A percentile compares a stretch with the other conserved stretches of the same genome.
phyloP scores from a whole-genome alignment of 2,797 vertebrate species.

The Lerista edwardsae region DNA sequence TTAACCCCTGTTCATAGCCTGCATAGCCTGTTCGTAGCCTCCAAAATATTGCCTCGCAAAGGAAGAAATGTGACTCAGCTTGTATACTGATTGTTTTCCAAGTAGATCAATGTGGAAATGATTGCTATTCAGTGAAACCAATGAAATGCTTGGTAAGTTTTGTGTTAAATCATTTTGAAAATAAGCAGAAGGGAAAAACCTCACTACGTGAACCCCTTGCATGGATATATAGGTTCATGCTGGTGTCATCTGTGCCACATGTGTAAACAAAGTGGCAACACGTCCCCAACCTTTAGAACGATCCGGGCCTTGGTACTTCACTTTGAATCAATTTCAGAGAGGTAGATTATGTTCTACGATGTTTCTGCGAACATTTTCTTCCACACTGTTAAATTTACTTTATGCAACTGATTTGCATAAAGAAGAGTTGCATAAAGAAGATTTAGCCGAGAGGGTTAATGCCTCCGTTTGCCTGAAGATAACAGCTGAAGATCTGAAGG shows the following conservation, averaged over 20 bases:
- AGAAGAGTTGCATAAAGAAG: too few species aligned
- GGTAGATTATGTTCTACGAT: background rate
- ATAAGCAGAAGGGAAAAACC: background rate
- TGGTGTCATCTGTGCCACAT: background rate
- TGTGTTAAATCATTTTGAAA: background rate
- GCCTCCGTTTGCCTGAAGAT: too few species aligned
- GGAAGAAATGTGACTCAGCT: too few species aligned
- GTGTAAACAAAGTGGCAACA: background rate
- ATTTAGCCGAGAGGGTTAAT: too few species aligned
- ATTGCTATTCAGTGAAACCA: too few species aligned
- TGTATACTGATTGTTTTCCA: too few species aligned
- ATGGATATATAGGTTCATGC: too few species aligned
- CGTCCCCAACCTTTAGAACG: too few species aligned
- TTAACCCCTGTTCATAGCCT: background rate
- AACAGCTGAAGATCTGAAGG: too few species aligned
- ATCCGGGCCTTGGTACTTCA: background rate
- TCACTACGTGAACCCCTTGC: background rate
- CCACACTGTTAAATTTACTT: background rate
- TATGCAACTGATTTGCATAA: constrained; percentile 6
- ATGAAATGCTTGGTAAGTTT: too few species aligned
- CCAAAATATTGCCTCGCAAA: background rate
- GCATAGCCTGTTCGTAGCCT: too few species aligned
- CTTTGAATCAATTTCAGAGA: background rate
- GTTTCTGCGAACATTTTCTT: constrained; percentile 11
- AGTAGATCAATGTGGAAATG: too few species aligned